Base-by-base conservation (phyloP, 2,888 invertebrate species). In the Coenonympha glycerion region DNA sequence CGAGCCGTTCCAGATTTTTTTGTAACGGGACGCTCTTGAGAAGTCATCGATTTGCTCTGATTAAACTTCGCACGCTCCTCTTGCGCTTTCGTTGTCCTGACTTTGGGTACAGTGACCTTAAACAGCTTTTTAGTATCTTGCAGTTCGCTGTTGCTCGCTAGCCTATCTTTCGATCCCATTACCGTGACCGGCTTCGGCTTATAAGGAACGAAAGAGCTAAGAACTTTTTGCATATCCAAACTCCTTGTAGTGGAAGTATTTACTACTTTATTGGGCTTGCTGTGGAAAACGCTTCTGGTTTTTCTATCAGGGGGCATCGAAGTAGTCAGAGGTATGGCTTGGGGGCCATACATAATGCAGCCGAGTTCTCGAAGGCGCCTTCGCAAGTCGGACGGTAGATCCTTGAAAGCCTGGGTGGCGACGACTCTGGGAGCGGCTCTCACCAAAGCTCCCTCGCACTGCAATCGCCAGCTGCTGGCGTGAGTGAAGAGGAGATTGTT, bases 51-150 rank as follows among this genome's bases (percentile, higher is more conserved):
- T 57, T 81, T 82, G 3, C 58, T 67, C 56, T 76, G 68, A 57
- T 86, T 86, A 47, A 66, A 85, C 55, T 76, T 80, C 0, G 84
- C 80, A 1, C 86, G 69, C 51, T 85, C 74, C 39, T 84, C 80
- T 50, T 86, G 86, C 1, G 86, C 85, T 56, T 77, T 83, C 0
- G 86, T 86, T 19, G 79, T 83, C 40, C 82, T 64, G 2, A 86
- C 76, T 56, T 68, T 71, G 0, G 80, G 80, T 5, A 71, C 66
- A 2, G 54, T 52, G 1, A 53, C 22, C 21, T 63, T 59, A 2
- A 41, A 36, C 0, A 50, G 26, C 50, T 67, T 74, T 45, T 59
- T 71, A 1, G 44, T 31, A 2, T 76, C 71, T 5, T 62, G 62
- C 0, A 67, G 47, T 28, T 71, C 69, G 26, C 41, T 63, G 34